These are phyloP conservation scores for cattle (Bos taurus) DNA, from an alignment of 2,113 vertebrate species.

Conservation along the genomic window ARS-UCD2.0 NC_037357.1:52020001-52020500, in stretches of 20 bases:
- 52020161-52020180: background rate
- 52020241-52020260: background rate
- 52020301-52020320: background rate
- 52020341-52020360: background rate
- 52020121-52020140: background rate
- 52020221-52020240: background rate
- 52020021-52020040: background rate
- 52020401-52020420: background rate
- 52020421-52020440: background rate
- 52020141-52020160: background rate
- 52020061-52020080: background rate
- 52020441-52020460: background rate
- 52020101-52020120: background rate
- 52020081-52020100: background rate
- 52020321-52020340: background rate
- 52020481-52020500: background rate
- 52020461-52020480: background rate
- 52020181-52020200: background rate
- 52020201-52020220: background rate
- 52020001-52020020: background rate
- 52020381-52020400: background rate
- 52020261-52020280: background rate
- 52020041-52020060: background rate
- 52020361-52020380: background rate
- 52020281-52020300: background rate